Evolutionary conservation across 2,888 invertebrate genomes (phyloP), one percentile per base, ranked within the genome.

Genomic region (Pseudanteris insignis): DNA sequence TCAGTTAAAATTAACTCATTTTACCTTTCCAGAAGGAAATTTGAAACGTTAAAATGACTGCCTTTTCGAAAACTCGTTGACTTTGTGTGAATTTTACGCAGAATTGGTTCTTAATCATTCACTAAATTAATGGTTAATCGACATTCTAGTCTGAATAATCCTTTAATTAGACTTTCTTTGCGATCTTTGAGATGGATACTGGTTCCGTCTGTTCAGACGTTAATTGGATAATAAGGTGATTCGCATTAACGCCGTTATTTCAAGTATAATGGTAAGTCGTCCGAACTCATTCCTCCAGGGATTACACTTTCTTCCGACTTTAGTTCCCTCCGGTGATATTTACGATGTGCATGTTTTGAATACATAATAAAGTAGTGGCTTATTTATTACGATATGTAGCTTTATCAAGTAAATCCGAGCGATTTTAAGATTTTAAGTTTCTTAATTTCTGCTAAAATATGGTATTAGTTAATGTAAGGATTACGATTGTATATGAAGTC

Each of bases 191-290:
- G n/a, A 59, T 37, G 60, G 47, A 57, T 63, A 65, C 66, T 59
- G 53, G 58, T 47, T 46, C 46, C 55, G 30, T 51, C 59, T 64
- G 59, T 48, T 41, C 41, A 43, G 36, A 64, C 65, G 62, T 65
- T 69, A 69, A 68, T 68, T 68, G 63, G 66, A 68, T 66, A 69
- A 68, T 66, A 66, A 63, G 65, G 47, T 51, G 57, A 62, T 62
- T 62, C 53, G 57, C 57, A 61, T 61, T 61, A 55, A 32, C 61
- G 47, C 47, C 41, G 47, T 60, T 60, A 53, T 60, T 60, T 53
- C 47, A 60, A 60, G 60, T 58, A 43, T 63, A 63, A 63, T 63
- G 36, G 53, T 44, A 55, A 63, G 58, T 63, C 63, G 40, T 63
- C 48, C 36, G 36, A 53, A 54, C 48, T 63, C 48, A 30, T 40